Evolutionary conservation across 2,113 vertebrate genomes (phyloP).

Genomic region (Ivindomyrus marchei): DNA sequence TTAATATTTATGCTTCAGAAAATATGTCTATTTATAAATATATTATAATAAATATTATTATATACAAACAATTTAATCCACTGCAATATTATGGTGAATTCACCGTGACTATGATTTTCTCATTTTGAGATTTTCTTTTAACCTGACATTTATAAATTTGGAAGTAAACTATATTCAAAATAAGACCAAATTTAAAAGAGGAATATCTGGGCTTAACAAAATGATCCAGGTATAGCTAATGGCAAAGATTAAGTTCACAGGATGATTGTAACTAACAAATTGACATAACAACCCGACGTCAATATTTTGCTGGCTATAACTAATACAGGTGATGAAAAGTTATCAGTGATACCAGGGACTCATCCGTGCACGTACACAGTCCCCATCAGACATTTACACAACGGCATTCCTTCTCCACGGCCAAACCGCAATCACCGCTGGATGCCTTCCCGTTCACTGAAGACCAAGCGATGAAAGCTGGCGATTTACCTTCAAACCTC

Average conservation of each 20-base stretch:
- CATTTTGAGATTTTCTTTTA: background rate
- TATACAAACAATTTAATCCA: background rate
- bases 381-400: background rate
- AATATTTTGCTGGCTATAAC: background rate
- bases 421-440: background rate
- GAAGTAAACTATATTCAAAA: slow-evolving; percentile 39
- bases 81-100: background rate
- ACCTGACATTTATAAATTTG: slow-evolving; percentile 26
- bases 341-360: background rate
- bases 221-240: slow-evolving; percentile 47
- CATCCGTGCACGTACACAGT: background rate
- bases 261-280: background rate
- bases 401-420: background rate
- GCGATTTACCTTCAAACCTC: background rate
- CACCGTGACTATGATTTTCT: background rate
- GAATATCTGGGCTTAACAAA: slow-evolving; percentile 39
- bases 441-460: background rate
- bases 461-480: background rate
- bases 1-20: background rate
- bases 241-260: slow-evolving; percentile 41
- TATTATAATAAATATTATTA: background rate
- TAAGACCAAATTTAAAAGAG: slow-evolving; percentile 48
- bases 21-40: background rate
- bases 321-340: background rate
- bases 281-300: background rate